Evolutionary conservation across 2,797 vertebrate genomes (phyloP).

Genomic region (Distichodus sexfasciatus): DNA sequence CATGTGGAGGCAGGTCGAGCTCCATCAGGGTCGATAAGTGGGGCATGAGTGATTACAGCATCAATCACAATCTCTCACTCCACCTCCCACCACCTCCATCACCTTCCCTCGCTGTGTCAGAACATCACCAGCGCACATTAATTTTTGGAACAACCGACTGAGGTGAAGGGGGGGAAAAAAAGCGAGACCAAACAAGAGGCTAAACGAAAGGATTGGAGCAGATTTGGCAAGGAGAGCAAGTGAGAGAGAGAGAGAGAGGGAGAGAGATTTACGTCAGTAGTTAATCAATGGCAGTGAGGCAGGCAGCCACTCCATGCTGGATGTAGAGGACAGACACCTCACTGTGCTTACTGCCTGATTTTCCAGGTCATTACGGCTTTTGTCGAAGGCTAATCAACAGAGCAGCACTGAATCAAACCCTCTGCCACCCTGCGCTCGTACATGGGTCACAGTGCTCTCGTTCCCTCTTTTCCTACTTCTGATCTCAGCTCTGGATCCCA

Average conservation of each 20-base stretch:
- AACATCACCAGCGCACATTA: too few relatives aligned
- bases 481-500: neutral
- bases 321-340: constrained; percentile 62
- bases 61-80: neutral
- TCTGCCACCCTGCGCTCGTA: neutral
- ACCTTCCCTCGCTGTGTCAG: too few relatives aligned
- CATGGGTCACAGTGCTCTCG: neutral
- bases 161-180: too few relatives aligned
- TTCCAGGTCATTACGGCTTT: constrained; percentile 74
- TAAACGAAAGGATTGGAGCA: neutral
- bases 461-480: neutral
- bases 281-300: constrained; percentile 75
- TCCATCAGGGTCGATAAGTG: too few relatives aligned
- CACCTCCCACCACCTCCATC: too few relatives aligned
- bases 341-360: constrained; percentile 74
- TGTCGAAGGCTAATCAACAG: constrained; percentile 65
- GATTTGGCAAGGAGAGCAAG: neutral
- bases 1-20: too few relatives aligned
- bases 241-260: constrained; percentile 55
- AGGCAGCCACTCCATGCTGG: too few relatives aligned
- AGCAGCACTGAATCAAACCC: constrained; percentile 51
- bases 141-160: too few relatives aligned
- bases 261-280: constrained; percentile 72
- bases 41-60: too few relatives aligned
- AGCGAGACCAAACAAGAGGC: neutral